Evolutionary conservation across 2,888 invertebrate species (phyloP).

Genomic region (Athalia cordata): DNA sequence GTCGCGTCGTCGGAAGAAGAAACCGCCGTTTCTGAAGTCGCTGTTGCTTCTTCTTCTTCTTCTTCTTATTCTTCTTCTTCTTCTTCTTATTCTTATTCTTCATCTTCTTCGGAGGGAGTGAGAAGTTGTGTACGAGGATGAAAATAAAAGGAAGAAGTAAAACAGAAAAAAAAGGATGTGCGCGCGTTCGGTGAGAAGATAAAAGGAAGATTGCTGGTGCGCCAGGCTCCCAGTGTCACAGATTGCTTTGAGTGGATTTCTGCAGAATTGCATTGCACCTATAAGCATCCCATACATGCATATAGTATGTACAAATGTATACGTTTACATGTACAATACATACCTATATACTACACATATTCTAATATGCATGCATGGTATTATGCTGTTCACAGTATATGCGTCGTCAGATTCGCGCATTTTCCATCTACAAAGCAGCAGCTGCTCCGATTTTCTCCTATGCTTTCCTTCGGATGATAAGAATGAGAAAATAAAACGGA

Average conservation of each 20-base stretch:
- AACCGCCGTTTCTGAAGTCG: no score
- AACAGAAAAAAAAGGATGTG: conserved; percentile 5
- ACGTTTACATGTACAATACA: background rate
- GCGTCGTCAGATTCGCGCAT: background rate
- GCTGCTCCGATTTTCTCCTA: background rate
- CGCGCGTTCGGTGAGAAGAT: conserved; percentile 18
- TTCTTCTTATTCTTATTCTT: conserved; percentile 46
- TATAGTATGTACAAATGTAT: background rate
- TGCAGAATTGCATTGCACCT: conserved; percentile 36
- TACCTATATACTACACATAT: background rate
- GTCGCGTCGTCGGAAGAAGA: no score
- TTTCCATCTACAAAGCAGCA: background rate
- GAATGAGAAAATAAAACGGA: background rate
- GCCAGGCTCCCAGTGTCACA: conserved; percentile 33
- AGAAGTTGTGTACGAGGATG: background rate
- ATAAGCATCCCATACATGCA: background rate
- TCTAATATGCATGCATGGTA: no score
- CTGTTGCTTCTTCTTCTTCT: no score
- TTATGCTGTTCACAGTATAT: no score
- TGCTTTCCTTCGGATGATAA: background rate
- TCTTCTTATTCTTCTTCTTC: conserved; percentile 37
- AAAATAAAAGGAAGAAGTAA: background rate
- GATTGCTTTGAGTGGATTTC: conserved; percentile 42
- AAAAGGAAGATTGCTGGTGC: conserved; percentile 34
- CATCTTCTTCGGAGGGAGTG: background rate